Evolutionary conservation across 2,888 invertebrate genomes (phyloP).

Genomic region (Dichetophora obliterata): DNA sequence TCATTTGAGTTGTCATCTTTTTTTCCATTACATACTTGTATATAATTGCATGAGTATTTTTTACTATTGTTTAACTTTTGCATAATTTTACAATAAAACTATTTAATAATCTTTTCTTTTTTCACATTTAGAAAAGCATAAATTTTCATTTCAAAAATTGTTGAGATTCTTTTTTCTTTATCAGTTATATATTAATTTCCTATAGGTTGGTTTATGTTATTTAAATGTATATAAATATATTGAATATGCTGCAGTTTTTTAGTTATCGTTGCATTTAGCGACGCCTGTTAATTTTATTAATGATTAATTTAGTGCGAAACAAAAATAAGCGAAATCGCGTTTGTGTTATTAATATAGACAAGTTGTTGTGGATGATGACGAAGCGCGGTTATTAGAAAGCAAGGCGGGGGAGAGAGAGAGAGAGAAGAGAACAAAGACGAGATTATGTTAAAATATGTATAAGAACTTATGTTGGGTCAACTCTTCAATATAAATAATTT

Average conservation of each 20-base stretch:
- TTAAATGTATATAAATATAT: constrained; percentile 11
- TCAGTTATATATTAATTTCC: not conserved
- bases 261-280: constrained; percentile 27
- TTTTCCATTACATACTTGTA: constrained; percentile 1
- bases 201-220: not conserved
- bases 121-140: constrained; percentile 8
- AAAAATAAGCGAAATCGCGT: not conserved
- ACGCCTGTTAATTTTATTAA: not conserved
- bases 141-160: constrained; percentile 2
- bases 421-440: constrained; percentile 11
- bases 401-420: not conserved
- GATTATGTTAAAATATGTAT: not conserved
- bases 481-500: not conserved
- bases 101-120: constrained; percentile 18
- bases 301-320: not conserved
- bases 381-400: not conserved
- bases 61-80: not conserved
- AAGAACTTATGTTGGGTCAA: not conserved
- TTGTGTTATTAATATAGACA: not conserved
- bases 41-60: constrained; percentile 15
- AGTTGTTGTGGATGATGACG: constrained; percentile 7
- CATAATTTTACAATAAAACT: constrained; percentile 24
- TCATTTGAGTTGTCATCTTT: not conserved
- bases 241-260: constrained; percentile 8
- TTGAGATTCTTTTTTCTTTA: constrained; percentile 1